These are phyloP conservation scores for Pilophorus perplexus DNA, from an alignment of 2,888 invertebrate genomes.

Conservation along the genomic window DNA sequence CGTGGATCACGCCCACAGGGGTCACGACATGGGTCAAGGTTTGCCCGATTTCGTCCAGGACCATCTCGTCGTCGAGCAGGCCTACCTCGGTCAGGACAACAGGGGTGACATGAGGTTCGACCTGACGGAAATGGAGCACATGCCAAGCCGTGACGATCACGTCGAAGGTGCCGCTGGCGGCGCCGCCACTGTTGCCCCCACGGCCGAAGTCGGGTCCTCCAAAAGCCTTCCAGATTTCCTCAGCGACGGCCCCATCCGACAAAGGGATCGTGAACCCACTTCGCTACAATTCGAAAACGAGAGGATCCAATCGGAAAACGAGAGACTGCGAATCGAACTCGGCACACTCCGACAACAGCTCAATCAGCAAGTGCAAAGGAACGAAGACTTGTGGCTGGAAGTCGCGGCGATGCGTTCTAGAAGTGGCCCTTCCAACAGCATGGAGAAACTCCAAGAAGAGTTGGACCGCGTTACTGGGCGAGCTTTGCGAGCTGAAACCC, in stretches of 20 bases:
- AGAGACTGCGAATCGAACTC: slow-evolving; percentile 59
- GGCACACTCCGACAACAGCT: slow-evolving; percentile 58
- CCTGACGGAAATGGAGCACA: slow-evolving; percentile 41
- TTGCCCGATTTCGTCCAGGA: slow-evolving; percentile 84
- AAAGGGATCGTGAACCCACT: slow-evolving; percentile 50
- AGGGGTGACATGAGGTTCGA: slow-evolving; percentile 43
- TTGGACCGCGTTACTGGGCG: slow-evolving; percentile 60
- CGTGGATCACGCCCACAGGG: slow-evolving; percentile 30
- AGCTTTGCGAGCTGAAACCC: slow-evolving; percentile 62
- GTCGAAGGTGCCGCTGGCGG: slow-evolving; percentile 26
- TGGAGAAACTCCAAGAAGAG: slow-evolving; percentile 60
- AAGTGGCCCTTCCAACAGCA: slow-evolving; percentile 12
- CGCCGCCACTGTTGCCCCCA: not conserved
- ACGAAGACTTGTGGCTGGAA: slow-evolving; percentile 31
- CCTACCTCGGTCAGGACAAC: slow-evolving; percentile 57
- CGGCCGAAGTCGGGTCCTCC: slow-evolving; percentile 45
- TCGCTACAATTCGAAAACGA: slow-evolving; percentile 50
- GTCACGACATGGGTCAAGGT: slow-evolving; percentile 49
- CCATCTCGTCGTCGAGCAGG: slow-evolving; percentile 78
- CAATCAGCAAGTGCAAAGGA: slow-evolving; percentile 55
- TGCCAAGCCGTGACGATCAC: slow-evolving; percentile 37
- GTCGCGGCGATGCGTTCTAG: slow-evolving; percentile 21
- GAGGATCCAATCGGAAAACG: slow-evolving; percentile 50
- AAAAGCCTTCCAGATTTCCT: slow-evolving; percentile 64
- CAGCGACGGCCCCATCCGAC: slow-evolving; percentile 64